phyloP scores from a whole-genome alignment of 2,888 invertebrate species.

The Sepioteuthis lessoniana region DNA sequence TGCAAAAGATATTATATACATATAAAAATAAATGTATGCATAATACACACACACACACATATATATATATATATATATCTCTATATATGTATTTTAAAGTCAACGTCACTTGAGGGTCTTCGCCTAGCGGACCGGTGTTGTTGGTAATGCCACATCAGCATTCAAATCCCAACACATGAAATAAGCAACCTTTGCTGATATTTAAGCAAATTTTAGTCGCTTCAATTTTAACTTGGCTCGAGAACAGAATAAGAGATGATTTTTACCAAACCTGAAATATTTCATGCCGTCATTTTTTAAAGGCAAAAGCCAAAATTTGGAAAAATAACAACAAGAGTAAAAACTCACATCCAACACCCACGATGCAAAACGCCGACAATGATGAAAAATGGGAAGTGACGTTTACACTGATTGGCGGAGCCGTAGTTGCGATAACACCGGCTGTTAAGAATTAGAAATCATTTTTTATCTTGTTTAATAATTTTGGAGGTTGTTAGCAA shows the following conservation, averaged over 20 bases:
- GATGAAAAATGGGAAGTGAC: background rate
- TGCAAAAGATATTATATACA: background rate
- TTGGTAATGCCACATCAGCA: constrained; percentile 43
- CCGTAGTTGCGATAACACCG: background rate
- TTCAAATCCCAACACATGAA: background rate
- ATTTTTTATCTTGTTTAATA: background rate
- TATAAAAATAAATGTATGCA: too few species aligned
- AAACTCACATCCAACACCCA: background rate
- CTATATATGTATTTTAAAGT: background rate
- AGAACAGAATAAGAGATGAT: background rate
- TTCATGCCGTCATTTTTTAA: background rate
- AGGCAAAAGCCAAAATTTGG: background rate
- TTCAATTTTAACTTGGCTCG: background rate
- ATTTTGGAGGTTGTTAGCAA: background rate
- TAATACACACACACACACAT: too few species aligned
- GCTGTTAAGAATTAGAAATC: background rate
- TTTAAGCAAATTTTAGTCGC: background rate
- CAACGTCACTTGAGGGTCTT: background rate
- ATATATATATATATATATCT: too few species aligned
- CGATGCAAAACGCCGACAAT: background rate
- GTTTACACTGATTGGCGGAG: background rate
- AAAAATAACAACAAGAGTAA: background rate
- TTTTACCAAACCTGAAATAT: background rate
- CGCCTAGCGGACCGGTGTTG: background rate
- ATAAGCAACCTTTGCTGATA: background rate